These are phyloP conservation scores for Otolemur garnettii DNA, from an alignment of 2,113 vertebrate species.

Conservation along the genomic window DNA sequence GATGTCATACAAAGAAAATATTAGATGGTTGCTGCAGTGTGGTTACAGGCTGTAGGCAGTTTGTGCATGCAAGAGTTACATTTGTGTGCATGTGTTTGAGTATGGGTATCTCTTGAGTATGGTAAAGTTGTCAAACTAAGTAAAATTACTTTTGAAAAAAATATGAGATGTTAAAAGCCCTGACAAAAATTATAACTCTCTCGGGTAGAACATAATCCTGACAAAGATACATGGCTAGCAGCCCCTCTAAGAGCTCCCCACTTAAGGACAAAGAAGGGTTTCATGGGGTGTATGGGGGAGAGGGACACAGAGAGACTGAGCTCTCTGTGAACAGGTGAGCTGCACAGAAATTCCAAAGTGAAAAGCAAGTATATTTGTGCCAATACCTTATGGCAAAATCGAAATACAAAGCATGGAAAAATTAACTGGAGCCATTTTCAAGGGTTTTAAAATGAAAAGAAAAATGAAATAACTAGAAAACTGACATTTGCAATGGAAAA, in stretches of 20 bases:
- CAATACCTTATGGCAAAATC: background rate
- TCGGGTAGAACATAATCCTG: background rate
- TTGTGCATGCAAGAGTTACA: no score
- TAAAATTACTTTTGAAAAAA: slow-evolving; percentile 20
- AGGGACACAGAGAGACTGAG: background rate
- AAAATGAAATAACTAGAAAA: background rate
- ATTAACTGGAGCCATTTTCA: background rate
- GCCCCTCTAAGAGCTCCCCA: background rate
- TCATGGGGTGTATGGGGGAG: background rate
- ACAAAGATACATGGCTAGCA: background rate
- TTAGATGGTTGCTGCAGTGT: background rate
- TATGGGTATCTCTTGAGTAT: background rate
- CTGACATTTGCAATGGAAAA: background rate
- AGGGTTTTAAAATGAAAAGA: background rate
- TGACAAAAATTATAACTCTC: background rate
- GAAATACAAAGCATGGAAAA: background rate
- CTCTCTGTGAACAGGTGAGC: background rate
- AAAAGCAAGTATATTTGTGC: background rate
- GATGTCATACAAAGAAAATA: background rate
- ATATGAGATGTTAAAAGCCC: background rate
- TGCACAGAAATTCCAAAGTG: background rate
- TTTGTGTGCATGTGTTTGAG: background rate
- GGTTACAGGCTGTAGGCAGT: no score
- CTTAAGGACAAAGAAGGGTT: background rate
- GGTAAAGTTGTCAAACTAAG: background rate